Percentiles rank a stretch among this genome's conserved stretches.
Evolutionary conservation across 2,888 invertebrate species (phyloP).

Genomic region (Carabus problematicus): DNA sequence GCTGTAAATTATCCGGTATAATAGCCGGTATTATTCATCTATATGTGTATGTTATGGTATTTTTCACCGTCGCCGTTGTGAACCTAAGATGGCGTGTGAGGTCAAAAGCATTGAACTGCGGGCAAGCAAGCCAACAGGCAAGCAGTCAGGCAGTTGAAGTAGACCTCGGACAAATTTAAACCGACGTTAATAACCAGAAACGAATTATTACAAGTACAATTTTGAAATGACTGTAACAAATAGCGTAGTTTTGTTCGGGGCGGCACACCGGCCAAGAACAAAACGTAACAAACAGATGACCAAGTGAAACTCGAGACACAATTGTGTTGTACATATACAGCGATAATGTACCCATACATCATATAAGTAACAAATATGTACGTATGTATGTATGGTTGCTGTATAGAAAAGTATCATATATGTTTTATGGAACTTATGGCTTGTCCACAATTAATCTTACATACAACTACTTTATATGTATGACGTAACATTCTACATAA

Average conservation of each 20-base stretch:
- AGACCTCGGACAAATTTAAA: constrained; percentile 32
- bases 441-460: constrained; percentile 45
- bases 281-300: constrained; percentile 25
- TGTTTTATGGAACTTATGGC: constrained; percentile 45
- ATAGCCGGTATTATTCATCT: no score
- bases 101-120: constrained; percentile 19
- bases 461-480: constrained; percentile 33
- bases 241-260: constrained; percentile 31
- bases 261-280: constrained; percentile 15
- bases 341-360: constrained; percentile 46
- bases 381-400: not conserved
- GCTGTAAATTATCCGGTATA: no score
- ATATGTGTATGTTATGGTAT: no score
- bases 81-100: not conserved
- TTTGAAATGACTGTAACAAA: constrained; percentile 33
- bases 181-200: constrained; percentile 36
- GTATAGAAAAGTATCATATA: no score
- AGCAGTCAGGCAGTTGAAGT: not conserved
- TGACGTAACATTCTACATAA: constrained; percentile 40
- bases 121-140: constrained; percentile 4
- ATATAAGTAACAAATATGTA: constrained; percentile 44
- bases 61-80: no score
- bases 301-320: constrained; percentile 45
- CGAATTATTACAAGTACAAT: constrained; percentile 33
- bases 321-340: constrained; percentile 34